Conservation (phyloP, 1,140 invertebrate genomes). For the Lepidurus arcticus region DNA sequence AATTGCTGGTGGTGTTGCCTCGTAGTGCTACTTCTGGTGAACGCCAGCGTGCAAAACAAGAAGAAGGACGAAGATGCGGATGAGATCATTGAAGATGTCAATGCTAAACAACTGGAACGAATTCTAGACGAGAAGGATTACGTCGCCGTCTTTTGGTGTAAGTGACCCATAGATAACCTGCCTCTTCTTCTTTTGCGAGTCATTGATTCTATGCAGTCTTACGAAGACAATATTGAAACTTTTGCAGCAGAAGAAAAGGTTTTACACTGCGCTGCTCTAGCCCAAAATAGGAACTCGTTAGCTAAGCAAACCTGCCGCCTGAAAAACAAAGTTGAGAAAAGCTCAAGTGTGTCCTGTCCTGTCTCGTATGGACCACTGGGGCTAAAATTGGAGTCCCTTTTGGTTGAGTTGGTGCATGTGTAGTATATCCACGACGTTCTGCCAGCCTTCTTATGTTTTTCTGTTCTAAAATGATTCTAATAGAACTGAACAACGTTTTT, state of each 20-base stretch:
- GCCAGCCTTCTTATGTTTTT: background rate
- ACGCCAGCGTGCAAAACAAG: conserved; percentile 28
- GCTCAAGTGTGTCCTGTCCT: background rate
- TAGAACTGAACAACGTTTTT: too few relatives aligned
- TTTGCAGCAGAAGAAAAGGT: background rate
- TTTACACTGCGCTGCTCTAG: background rate
- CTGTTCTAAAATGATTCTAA: too few relatives aligned
- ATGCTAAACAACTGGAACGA: conserved; percentile 80
- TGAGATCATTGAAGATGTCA: conserved; percentile 78
- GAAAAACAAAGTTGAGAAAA: background rate
- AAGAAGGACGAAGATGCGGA: conserved; percentile 34
- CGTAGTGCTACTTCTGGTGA: conserved; percentile 32
- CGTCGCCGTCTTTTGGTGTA: conserved; percentile 93
- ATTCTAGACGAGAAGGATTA: conserved; percentile 83
- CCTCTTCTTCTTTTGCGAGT: background rate
- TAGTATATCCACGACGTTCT: background rate
- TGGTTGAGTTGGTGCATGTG: background rate
- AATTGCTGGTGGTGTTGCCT: conserved; percentile 28
- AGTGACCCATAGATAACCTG: conserved; percentile 51
- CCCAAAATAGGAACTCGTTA: background rate
- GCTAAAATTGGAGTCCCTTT: conserved; percentile 10
- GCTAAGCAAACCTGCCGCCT: conserved; percentile 17
- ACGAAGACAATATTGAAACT: too few relatives aligned
- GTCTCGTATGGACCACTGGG: conserved; percentile 8
- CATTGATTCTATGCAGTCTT: background rate